phyloP scores from a whole-genome alignment of 2,797 vertebrate species.

The Lutjanus argentimaculatus region DNA sequence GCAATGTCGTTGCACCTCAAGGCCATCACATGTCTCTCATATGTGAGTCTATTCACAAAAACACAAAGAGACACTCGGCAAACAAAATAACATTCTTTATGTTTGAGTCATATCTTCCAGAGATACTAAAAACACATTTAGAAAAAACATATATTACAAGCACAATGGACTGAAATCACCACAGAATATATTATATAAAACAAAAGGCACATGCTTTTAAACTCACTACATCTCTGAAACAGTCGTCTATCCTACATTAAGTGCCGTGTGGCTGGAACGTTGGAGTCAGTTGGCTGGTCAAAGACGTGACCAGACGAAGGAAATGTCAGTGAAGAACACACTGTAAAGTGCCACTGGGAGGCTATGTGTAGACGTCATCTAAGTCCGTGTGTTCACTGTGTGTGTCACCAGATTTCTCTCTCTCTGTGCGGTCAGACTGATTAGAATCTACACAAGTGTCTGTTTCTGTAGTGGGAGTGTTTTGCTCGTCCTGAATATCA shows the following conservation, averaged over 20 bases:
- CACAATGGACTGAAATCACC: conserved; percentile 26
- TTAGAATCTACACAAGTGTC: background rate
- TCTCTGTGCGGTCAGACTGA: background rate
- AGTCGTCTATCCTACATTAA: conserved; percentile 51
- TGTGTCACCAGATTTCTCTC: conserved; percentile 5
- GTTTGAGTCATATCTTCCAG: conserved; percentile 61
- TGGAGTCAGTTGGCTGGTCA: conserved; percentile 38
- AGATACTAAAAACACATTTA: conserved; percentile 66
- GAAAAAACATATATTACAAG: conserved; percentile 64
- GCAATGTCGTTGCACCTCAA: background rate
- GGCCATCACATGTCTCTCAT: background rate
- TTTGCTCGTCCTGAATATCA: conserved; percentile 46
- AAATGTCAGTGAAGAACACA: conserved; percentile 47
- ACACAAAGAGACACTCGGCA: conserved; percentile 23
- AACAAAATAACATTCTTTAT: conserved; percentile 59
- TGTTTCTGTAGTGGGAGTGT: conserved; percentile 21
- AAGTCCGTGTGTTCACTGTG: conserved; percentile 15
- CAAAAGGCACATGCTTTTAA: conserved; percentile 62
- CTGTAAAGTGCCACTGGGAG: conserved; percentile 27
- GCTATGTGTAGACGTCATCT: conserved; percentile 29
- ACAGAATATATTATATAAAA: conserved; percentile 47
- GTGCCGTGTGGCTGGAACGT: conserved; percentile 63
- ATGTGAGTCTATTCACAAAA: conserved; percentile 16
- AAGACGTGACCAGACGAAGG: conserved; percentile 35
- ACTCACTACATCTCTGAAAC: conserved; percentile 31